Evolutionary conservation across 2,888 invertebrate genomes (phyloP), one percentile per base, ranked within the genome.

Genomic region (Andrena flavipes): DNA sequence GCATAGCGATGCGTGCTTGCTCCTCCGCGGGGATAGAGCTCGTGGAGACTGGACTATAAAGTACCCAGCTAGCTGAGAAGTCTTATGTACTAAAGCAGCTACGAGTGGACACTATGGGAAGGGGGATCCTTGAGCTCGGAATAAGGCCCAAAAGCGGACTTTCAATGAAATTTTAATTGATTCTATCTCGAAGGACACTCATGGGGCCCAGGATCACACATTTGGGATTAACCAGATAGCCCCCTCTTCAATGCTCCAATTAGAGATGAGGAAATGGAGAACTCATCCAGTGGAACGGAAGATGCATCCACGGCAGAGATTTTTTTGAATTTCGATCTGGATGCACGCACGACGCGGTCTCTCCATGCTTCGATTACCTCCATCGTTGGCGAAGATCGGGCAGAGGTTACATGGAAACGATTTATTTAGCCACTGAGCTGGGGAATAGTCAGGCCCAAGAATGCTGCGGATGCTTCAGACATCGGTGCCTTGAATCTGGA

Each of bases 1-100:
- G 92, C 92, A 92, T 92, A 92, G 91, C 92, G 90, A 92, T 92
- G 91, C 88, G 87, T 84, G n/a, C 49, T 42, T 70, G 29, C 54
- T 56, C 62, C 26, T 42, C 64, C 48, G 23, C 8, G 29, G 13
- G 33, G 42, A 26, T 56, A 33, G 42, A 64, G 64, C 60, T 30
- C 60, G 29, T n/a, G 30, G 30, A 62, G 60, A 60, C 60, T 23
- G 60, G 60, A 29, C 30, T 60, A 30, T 29, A n/a, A 60, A 60
- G 60, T 60, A 30, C 30, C 60, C 16, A 2, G 16, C 59, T 16
- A 60, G 60, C 60, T 60, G 60, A 29, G 29, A 8, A 60, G 23
- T 7, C 60, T n/a, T 60, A n/a, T 30, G 30, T 30, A 7, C 7
- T 16, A 5, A n/a, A 7, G 30, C 16, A 16, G 6, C n/a, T 30